Percentiles rank a stretch among this genome's conserved stretches.
Evolutionary conservation across 2,888 invertebrate genomes (phyloP).

Genomic region (Phasia obesa): DNA sequence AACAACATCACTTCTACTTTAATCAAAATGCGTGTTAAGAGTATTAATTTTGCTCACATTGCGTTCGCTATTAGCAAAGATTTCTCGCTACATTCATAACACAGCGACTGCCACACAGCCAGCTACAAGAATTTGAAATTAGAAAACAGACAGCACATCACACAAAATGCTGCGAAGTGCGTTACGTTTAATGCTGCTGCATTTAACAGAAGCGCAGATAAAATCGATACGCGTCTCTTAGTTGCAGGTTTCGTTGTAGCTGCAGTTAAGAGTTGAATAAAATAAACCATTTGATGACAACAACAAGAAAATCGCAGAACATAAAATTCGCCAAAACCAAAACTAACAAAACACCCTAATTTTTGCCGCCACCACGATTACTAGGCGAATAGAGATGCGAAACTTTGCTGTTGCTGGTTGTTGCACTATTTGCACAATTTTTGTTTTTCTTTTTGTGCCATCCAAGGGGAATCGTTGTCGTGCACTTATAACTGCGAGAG

Average conservation of each 20-base stretch:
- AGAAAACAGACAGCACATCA: constrained; percentile 35
- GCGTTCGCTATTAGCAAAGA: neutral
- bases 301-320: constrained; percentile 40
- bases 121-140: constrained; percentile 42
- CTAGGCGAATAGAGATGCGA: constrained; percentile 67
- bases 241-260: constrained; percentile 36
- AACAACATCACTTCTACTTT: neutral
- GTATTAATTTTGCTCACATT: constrained; percentile 6
- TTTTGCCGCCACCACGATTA: constrained; percentile 58
- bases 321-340: constrained; percentile 36
- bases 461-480: constrained; percentile 45
- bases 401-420: constrained; percentile 44
- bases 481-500: constrained; percentile 34
- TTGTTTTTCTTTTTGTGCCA: neutral
- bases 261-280: constrained; percentile 29
- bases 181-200: constrained; percentile 69
- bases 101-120: constrained; percentile 20
- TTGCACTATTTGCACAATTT: constrained; percentile 11
- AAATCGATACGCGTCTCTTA: constrained; percentile 70
- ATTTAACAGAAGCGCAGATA: constrained; percentile 73
- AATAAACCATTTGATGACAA: constrained; percentile 46
- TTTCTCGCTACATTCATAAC: neutral
- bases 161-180: constrained; percentile 69
- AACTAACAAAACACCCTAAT: constrained; percentile 64
- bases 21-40: neutral